A percentile compares a stretch with the other conserved stretches of the same genome.
phyloP scores from a whole-genome alignment of 2,113 vertebrate genomes.

The Otocyon megalotis region DNA sequence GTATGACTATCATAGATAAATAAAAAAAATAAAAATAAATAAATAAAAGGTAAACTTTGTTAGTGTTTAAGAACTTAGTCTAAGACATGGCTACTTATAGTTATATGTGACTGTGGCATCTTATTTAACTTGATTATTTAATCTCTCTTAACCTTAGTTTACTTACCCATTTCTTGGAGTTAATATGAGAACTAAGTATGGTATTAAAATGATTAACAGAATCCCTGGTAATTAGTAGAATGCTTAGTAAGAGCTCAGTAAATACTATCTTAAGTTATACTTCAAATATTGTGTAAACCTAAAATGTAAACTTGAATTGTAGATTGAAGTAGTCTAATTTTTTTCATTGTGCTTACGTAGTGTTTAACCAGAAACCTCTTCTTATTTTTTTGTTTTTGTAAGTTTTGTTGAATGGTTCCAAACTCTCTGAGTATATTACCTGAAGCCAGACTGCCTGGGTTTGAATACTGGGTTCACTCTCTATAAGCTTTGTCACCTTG shows the following conservation, averaged over 20 bases:
- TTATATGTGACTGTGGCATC: conserved; percentile 9
- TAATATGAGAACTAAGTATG: conserved; percentile 21
- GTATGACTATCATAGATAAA: no score
- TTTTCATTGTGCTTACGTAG: conserved; percentile 32
- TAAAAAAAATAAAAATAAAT: no score
- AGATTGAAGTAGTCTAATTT: background rate
- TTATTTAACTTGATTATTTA: conserved; percentile 44
- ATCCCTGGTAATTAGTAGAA: conserved; percentile 9
- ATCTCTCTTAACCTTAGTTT: conserved; percentile 19
- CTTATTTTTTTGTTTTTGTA: background rate
- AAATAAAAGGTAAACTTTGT: conserved; percentile 54
- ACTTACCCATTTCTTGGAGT: background rate
- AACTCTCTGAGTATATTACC: background rate
- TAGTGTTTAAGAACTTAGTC: conserved; percentile 29
- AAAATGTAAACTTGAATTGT: conserved; percentile 47
- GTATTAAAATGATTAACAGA: conserved; percentile 29
- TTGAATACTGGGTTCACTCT: background rate
- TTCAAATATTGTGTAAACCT: conserved; percentile 25
- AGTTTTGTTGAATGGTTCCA: conserved; percentile 29
- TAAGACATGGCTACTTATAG: background rate
- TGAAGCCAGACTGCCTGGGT: background rate
- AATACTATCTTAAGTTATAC: background rate
- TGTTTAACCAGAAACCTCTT: background rate
- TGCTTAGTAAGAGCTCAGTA: background rate
- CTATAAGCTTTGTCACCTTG: background rate